Percentiles rank a stretch among this genome's conserved stretches.
These are phyloP conservation scores for Porites lutea DNA, from an alignment of 64 coral and sea anemone genomes.

Conservation along the genomic window DNA sequence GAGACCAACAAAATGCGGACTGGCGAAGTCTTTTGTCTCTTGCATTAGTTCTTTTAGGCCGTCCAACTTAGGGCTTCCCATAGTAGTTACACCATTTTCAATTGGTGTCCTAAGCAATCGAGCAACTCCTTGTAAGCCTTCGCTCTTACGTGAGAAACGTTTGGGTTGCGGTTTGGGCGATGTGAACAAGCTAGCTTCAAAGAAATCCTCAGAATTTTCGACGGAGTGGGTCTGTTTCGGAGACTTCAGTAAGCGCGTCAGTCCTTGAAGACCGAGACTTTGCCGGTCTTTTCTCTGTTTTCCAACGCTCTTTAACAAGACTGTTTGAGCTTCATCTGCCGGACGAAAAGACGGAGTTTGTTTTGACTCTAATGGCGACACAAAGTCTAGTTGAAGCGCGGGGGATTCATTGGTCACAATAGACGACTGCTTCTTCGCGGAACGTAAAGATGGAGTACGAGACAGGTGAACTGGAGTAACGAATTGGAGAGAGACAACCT, in stretches of 20 bases:
- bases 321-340: background rate
- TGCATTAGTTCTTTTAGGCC: conserved; percentile 1
- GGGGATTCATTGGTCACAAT: background rate
- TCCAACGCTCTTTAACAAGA: background rate
- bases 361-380: conserved; percentile 5
- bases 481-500: conserved; percentile 12
- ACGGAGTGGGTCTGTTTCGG: conserved; percentile 24
- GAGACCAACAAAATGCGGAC: conserved; percentile 42
- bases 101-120: conserved; percentile 21
- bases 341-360: conserved; percentile 64
- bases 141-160: conserved; percentile 18
- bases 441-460: conserved; percentile 54
- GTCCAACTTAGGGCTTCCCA: conserved; percentile 16
- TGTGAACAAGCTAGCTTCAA: conserved; percentile 27
- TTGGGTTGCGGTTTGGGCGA: conserved; percentile 35
- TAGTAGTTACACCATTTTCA: background rate
- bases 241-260: conserved; percentile 45
- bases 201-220: conserved; percentile 41
- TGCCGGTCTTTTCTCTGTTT: conserved; percentile 10
- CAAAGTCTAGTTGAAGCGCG: background rate
- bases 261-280: conserved; percentile 10
- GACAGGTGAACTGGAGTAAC: conserved; percentile 22
- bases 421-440: background rate
- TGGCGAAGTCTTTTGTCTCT: background rate
- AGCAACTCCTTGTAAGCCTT: conserved; percentile 41